These are phyloP conservation scores for Anhinga anhinga DNA, from an alignment of 2,113 vertebrate genomes.

Conservation along the genomic window DNA sequence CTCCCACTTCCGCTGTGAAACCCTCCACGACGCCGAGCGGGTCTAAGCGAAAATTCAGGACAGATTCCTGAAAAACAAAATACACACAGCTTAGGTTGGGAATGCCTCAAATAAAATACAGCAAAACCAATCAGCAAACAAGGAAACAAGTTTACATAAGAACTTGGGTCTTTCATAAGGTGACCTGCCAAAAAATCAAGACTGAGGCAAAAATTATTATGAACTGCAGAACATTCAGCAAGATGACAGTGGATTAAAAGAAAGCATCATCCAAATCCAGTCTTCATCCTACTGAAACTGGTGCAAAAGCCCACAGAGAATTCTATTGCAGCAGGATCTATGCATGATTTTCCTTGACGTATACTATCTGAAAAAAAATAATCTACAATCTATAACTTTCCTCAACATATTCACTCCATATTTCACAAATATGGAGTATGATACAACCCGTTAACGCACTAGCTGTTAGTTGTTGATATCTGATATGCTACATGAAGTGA, in stretches of 20 bases:
- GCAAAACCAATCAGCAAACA: background rate
- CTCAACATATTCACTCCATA: background rate
- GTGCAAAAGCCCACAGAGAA: background rate
- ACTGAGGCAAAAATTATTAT: background rate
- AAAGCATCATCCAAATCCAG: background rate
- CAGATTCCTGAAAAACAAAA: conserved; percentile 85
- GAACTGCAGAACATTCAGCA: background rate
- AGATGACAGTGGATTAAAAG: background rate
- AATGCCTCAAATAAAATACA: background rate
- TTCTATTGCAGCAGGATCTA: background rate
- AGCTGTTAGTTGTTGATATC: background rate
- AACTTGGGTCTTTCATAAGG: background rate
- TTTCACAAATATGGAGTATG: background rate
- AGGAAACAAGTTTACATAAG: background rate
- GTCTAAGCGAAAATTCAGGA: conserved; percentile 95
- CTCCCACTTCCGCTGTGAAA: conserved; percentile 95
- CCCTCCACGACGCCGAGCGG: conserved; percentile 89
- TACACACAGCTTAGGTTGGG: background rate
- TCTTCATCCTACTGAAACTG: background rate
- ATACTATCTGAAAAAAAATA: background rate
- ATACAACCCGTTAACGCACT: rapidly evolving
- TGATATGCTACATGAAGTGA: background rate
- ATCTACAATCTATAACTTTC: background rate
- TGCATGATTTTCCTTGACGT: background rate
- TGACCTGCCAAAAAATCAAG: background rate